phyloP scores from a whole-genome alignment of 2,888 invertebrate species.

The Muschampia plurimacula region DNA sequence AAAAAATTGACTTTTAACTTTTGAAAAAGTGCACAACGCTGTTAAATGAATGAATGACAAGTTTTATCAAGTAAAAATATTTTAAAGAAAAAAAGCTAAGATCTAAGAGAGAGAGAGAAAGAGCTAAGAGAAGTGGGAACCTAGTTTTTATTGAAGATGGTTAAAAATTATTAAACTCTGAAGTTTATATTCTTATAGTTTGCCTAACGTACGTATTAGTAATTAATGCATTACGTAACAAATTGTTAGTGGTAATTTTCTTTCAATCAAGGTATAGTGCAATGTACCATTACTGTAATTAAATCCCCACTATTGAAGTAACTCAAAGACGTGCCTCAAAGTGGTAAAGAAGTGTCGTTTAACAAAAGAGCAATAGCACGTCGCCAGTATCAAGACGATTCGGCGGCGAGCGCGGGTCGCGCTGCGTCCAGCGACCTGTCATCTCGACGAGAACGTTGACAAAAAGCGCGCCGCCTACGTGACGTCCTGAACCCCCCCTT shows the following conservation, averaged over 20 bases:
- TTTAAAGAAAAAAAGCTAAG: too few species aligned
- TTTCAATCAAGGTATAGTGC: slow-evolving; percentile 17
- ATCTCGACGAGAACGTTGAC: slow-evolving; percentile 85
- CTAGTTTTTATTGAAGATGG: too few species aligned
- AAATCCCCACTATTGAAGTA: slow-evolving; percentile 16
- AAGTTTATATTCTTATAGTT: neutral
- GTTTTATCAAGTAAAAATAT: too few species aligned
- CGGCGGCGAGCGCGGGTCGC: slow-evolving; percentile 63
- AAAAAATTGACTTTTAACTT: too few species aligned
- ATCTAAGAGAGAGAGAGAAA: too few species aligned
- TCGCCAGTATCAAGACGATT: slow-evolving; percentile 72
- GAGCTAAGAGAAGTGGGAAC: too few species aligned
- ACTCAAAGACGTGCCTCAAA: slow-evolving; percentile 26
- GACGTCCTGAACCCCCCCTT: slow-evolving; percentile 73
- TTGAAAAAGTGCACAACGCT: too few species aligned
- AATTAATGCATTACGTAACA: neutral
- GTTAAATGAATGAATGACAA: too few species aligned
- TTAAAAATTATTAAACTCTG: too few species aligned
- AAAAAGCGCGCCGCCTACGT: slow-evolving; percentile 85
- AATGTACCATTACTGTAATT: slow-evolving; percentile 26
- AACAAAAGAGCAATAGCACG: slow-evolving; percentile 25
- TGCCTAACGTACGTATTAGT: neutral
- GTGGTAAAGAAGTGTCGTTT: slow-evolving; percentile 30
- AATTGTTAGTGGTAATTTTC: neutral
- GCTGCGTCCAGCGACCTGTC: slow-evolving; percentile 82